Conservation (phyloP, 1,140 invertebrate genomes). For the Aricia agestis region DNA sequence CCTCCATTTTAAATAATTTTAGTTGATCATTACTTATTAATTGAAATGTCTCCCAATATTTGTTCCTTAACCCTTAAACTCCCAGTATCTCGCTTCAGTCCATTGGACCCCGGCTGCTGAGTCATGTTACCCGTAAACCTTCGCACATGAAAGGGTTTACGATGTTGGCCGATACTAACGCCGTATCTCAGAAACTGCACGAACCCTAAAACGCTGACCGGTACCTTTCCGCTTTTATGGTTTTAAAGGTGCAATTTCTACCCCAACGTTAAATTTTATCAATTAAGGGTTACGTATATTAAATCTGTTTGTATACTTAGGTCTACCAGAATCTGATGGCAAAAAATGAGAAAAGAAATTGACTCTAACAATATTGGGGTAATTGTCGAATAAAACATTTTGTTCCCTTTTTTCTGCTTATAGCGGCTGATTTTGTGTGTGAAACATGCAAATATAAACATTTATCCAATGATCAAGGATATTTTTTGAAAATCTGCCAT, state of each 20-base stretch:
- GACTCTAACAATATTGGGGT: no score
- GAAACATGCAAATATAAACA: no score
- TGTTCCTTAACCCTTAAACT: neutral
- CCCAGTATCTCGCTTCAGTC: slow-evolving; percentile 23
- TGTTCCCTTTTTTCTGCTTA: no score
- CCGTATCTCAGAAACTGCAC: slow-evolving; percentile 27
- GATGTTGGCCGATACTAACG: slow-evolving; percentile 30
- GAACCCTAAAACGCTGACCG: slow-evolving; percentile 20
- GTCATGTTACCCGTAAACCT: slow-evolving; percentile 48
- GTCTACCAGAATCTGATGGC: no score
- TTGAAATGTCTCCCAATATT: neutral
- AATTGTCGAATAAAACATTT: no score
- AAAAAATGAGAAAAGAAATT: no score
- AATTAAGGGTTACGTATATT: no score
- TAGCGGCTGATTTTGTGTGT: no score
- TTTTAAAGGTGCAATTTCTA: slow-evolving; percentile 10
- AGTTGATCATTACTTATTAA: neutral
- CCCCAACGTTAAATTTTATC: neutral
- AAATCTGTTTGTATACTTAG: no score
- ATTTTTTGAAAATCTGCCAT: no score
- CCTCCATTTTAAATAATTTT: no score
- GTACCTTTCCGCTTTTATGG: slow-evolving; percentile 30
- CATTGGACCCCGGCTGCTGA: slow-evolving; percentile 47
- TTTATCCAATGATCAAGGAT: no score
- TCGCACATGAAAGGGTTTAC: slow-evolving; percentile 45